phyloP scores from a whole-genome alignment of 1,140 invertebrate species.

The Rhynchophorus ferrugineus region DNA sequence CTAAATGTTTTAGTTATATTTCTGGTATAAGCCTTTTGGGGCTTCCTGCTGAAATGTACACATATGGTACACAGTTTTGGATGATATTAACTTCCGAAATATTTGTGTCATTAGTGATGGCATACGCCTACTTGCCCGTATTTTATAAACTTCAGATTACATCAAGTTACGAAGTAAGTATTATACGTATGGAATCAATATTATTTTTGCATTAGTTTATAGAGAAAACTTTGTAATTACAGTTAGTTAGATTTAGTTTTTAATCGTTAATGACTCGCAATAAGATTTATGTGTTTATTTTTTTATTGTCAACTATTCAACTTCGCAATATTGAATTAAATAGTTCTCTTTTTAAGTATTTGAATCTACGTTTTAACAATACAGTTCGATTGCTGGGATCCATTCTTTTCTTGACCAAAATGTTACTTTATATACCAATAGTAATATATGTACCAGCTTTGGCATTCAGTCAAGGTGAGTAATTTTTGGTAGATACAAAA shows the following conservation, averaged over 20 bases:
- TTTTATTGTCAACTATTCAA: too few species aligned
- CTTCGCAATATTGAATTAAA: conserved; percentile 3
- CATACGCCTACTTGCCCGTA: conserved; percentile 72
- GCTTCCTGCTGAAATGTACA: conserved; percentile 84
- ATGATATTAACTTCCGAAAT: conserved; percentile 58
- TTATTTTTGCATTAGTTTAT: background rate
- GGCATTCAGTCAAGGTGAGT: conserved; percentile 76
- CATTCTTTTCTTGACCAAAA: conserved; percentile 55
- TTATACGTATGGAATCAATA: conserved; percentile 2
- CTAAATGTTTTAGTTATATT: conserved; percentile 63
- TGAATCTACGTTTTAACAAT: conserved; percentile 60
- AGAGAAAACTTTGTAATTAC: background rate
- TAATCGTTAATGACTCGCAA: too few species aligned
- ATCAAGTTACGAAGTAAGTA: conserved; percentile 72
- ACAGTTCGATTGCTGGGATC: conserved; percentile 57
- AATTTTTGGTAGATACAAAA: too few species aligned
- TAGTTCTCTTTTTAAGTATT: conserved; percentile 51
- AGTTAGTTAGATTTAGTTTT: background rate
- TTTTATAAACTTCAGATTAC: conserved; percentile 78
- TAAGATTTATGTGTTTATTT: too few species aligned
- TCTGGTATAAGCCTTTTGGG: conserved; percentile 88
- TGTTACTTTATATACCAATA: conserved; percentile 77
- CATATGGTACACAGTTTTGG: conserved; percentile 75
- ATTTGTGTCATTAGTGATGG: conserved; percentile 64
- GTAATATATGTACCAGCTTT: conserved; percentile 86